Evolutionary conservation across 2,888 invertebrate species (phyloP).

Genomic region (Protonemura montana): DNA sequence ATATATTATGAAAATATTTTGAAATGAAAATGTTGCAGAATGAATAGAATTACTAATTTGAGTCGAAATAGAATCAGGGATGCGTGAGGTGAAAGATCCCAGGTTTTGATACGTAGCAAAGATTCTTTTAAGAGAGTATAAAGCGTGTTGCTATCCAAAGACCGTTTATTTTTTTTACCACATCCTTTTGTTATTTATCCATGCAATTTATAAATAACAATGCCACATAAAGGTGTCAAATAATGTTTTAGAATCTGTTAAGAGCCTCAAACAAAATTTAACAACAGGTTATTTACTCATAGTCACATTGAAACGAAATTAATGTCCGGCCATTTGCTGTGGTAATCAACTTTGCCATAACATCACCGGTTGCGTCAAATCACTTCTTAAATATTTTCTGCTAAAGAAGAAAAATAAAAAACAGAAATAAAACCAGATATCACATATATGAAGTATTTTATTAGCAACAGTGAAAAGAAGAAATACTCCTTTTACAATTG

Average conservation of each 20-base stretch:
- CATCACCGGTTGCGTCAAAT: not conserved
- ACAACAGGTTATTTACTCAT: not conserved
- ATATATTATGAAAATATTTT: not conserved
- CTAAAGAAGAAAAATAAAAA: not conserved
- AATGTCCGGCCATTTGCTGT: not conserved
- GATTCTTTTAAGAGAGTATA: not conserved
- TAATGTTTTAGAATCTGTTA: not conserved
- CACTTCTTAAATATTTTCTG: not conserved
- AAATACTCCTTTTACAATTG: not conserved
- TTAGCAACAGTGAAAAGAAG: not conserved
- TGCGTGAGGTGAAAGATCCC: not conserved
- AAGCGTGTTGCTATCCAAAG: not conserved
- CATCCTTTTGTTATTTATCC: not conserved
- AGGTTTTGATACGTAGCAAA: not conserved
- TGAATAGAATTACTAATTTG: not conserved
- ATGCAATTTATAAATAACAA: not conserved
- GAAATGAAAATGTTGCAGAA: constrained; percentile 12
- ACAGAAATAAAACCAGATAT: not conserved
- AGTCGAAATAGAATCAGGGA: not conserved
- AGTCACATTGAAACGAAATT: not conserved
- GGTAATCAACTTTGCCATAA: not conserved
- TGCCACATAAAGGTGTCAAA: not conserved
- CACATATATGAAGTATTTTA: not conserved
- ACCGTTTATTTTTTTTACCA: not conserved
- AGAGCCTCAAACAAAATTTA: not conserved